Evolutionary conservation across 2,113 vertebrate genomes (phyloP).

Genomic region (Melozone crissalis): DNA sequence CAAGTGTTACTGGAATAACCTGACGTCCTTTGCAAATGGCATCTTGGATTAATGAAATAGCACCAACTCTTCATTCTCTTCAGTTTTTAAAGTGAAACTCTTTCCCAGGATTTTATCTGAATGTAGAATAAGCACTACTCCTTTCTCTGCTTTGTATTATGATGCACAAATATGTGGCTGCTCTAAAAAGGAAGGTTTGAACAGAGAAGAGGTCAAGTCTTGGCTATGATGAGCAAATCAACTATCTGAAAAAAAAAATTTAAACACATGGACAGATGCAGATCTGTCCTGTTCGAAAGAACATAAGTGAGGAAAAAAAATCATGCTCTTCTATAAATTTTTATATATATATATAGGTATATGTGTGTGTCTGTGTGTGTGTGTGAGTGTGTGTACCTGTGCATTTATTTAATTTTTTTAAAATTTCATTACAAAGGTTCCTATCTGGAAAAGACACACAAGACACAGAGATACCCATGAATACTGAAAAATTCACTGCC

Average conservation of each 20-base stretch:
- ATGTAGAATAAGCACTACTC: neutral
- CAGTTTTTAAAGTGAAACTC: neutral
- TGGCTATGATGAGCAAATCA: neutral
- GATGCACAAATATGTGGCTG: neutral
- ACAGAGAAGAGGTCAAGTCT: neutral
- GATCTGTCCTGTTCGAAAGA: neutral
- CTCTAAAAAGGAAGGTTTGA: neutral
- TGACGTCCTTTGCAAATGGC: neutral
- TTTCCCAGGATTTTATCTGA: neutral
- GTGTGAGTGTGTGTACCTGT: rapidly evolving
- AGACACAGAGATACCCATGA: neutral
- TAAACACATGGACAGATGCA: neutral
- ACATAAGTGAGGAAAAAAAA: neutral
- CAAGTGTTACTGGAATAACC: neutral
- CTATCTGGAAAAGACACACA: neutral
- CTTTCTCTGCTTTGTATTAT: neutral
- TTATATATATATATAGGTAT: neutral
- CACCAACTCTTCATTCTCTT: neutral
- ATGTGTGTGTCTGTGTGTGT: too few species aligned
- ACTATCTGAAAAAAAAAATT: neutral
- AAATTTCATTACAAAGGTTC: neutral
- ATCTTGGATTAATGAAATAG: neutral
- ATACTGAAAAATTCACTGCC: neutral
- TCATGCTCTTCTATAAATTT: neutral
- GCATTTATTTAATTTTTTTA: neutral